Base-by-base conservation (phyloP, 2,113 vertebrate genomes). In the Tympanuchus pallidicinctus region DNA sequence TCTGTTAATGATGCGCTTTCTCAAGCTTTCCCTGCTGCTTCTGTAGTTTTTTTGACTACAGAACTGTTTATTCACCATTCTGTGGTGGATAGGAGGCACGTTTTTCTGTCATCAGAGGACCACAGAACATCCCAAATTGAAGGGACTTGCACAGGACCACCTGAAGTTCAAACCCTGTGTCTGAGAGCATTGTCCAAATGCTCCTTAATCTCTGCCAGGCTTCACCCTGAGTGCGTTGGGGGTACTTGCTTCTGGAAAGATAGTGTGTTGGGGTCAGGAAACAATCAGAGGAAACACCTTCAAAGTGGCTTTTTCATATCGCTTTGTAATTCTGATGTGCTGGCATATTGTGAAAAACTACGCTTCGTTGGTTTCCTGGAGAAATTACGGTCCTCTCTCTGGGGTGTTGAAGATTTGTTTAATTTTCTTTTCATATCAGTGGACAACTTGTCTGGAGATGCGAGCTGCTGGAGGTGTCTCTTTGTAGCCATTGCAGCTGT, bases 31-130 rank as follows among this genome's bases (percentile, higher is more conserved):
- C 72, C 30, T 93, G 64, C 36, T 76, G 32, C 8, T 16, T 54
- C 34, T 28, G 10, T 71, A 52, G 38, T 50, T 74, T 82, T 82
- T 78, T 28, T 92, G 10, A 2, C 15, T 60, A 1, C 17, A 71
- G 21, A 85, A 56, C 14, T 76, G 7, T 43, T 61, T 72, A 85
- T 84, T 15, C 13, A 71, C 12, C 34, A 92, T 48, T 89, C 22
- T 95, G 52, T 94, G 88, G 86, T 79, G 77, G 50, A 27, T 59
- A 34, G 79, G 86, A 95, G 87, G 61, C 25, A 74, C 56, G 48
- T 93, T 32, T 43, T 93, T 94, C 66, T 88, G 36, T 91, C 56
- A 59, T 20, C 18, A 12, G 3, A n/a, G 56, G 30, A n/a, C 56
- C 56, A n/a, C 32, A n/a, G 32, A 59, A 20, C 18, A 28, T 21